A percentile compares a stretch with the other conserved stretches of the same genome.
These are phyloP conservation scores for Strix uralensis DNA, from an alignment of 2,113 vertebrate genomes.

Conservation along the genomic window DNA sequence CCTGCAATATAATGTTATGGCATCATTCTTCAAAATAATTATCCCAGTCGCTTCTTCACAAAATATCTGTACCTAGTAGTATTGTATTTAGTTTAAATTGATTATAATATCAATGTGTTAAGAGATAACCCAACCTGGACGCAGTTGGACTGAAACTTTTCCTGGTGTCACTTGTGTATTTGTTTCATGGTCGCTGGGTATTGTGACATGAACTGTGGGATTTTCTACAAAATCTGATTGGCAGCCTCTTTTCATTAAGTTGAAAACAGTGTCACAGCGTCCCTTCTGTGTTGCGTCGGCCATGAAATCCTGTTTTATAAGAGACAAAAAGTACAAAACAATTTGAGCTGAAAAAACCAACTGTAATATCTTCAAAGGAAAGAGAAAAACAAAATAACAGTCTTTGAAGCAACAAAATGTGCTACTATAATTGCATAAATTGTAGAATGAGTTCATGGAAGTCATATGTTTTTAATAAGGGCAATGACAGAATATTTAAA, in stretches of 20 bases:
- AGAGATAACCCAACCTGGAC: conserved; percentile 81
- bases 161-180: conserved; percentile 89
- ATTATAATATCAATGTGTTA: not conserved
- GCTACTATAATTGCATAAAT: conserved; percentile 13
- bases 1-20: not conserved
- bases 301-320: conserved; percentile 85
- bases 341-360: conserved; percentile 26
- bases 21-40: not conserved
- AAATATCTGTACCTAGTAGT: not conserved
- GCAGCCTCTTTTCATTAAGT: conserved; percentile 87
- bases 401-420: conserved; percentile 23
- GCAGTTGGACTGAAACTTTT: conserved; percentile 83
- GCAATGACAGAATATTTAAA: conserved; percentile 36
- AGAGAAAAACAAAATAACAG: conserved; percentile 22
- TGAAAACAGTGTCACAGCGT: conserved; percentile 86
- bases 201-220: conserved; percentile 74
- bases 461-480: conserved; percentile 21
- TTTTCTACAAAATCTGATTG: conserved; percentile 83
- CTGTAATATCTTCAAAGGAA: conserved; percentile 26
- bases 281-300: conserved; percentile 74
- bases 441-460: not conserved
- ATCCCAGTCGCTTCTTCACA: not conserved
- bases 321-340: conserved; percentile 60
- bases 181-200: conserved; percentile 73
- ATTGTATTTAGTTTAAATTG: not conserved